A percentile compares a stretch with the other conserved stretches of the same genome.
These are phyloP conservation scores for Eilema depressum DNA, from an alignment of 2,888 invertebrate genomes.

Conservation along the genomic window DNA sequence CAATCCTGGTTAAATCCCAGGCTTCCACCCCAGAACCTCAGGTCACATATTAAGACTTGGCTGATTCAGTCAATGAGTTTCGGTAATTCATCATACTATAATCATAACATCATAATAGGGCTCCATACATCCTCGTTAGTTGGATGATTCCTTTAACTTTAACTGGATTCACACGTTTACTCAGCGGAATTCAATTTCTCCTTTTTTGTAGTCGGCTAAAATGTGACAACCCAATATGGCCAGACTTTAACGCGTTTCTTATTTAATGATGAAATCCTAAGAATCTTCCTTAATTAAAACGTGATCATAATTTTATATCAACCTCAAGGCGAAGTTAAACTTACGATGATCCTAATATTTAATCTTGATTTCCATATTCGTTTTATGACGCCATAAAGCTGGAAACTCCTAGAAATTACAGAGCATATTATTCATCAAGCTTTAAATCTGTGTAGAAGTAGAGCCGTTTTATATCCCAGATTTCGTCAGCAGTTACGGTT, in stretches of 20 bases:
- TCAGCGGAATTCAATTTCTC: too few species aligned
- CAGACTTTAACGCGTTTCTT: not conserved
- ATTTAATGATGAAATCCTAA: not conserved
- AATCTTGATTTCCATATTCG: constrained; percentile 4
- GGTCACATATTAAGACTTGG: too few species aligned
- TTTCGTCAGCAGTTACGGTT: not conserved
- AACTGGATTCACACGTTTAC: too few species aligned
- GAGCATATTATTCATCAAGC: not conserved
- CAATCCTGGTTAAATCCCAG: too few species aligned
- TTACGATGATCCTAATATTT: not conserved
- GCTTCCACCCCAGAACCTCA: too few species aligned
- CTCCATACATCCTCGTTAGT: too few species aligned
- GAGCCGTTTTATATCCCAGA: not conserved
- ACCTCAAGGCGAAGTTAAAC: not conserved
- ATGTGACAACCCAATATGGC: too few species aligned
- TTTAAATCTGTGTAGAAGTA: not conserved
- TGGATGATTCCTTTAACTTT: too few species aligned
- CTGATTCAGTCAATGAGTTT: too few species aligned
- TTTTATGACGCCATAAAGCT: not conserved
- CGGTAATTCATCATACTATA: too few species aligned
- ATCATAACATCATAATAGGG: too few species aligned
- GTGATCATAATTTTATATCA: not conserved
- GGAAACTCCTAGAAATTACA: not conserved
- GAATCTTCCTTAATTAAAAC: not conserved
- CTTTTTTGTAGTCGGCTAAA: too few species aligned